A percentile compares a stretch with the other conserved stretches of the same genome.
Conservation (phyloP, 2,888 invertebrate genomes). For the Linnaemya vulpina region DNA sequence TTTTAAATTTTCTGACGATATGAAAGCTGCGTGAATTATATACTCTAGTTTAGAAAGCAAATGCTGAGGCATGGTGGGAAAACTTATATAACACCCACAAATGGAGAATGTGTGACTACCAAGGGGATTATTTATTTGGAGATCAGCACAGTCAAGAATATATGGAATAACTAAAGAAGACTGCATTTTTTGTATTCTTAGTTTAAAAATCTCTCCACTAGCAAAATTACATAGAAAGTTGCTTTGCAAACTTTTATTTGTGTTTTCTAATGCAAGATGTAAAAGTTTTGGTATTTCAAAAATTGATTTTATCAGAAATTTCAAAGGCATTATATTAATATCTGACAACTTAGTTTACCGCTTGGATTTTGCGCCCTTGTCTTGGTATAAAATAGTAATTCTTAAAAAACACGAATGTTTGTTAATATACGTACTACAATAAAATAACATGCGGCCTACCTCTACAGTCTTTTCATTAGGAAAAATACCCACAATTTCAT, state of each 20-base stretch:
- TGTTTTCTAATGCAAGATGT: slow-evolving; percentile 44
- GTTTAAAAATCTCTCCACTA: slow-evolving; percentile 4
- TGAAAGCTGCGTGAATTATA: no score
- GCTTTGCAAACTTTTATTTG: background rate
- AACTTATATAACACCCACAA: slow-evolving; percentile 38
- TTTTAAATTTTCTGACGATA: slow-evolving; percentile 71
- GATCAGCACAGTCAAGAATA: slow-evolving; percentile 39
- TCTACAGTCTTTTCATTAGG: no score
- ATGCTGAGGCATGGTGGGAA: no score
- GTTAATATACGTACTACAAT: no score
- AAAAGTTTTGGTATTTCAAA: slow-evolving; percentile 55
- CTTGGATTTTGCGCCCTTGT: slow-evolving; percentile 19
- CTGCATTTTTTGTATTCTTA: background rate
- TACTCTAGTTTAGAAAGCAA: no score
- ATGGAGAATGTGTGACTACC: slow-evolving; percentile 50
- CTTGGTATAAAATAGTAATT: no score
- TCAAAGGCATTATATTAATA: slow-evolving; percentile 55
- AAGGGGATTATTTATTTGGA: slow-evolving; percentile 51
- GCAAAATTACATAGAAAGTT: background rate
- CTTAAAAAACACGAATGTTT: no score
- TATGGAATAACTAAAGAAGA: slow-evolving; percentile 40
- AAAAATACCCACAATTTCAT: no score
- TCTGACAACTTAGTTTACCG: slow-evolving; percentile 27
- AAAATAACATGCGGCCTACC: no score
- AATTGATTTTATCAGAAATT: slow-evolving; percentile 53